Evolutionary conservation across 2,113 vertebrate species (phyloP), one percentile per base, ranked within the genome.

Genomic region (Corythoichthys haematopterus): DNA sequence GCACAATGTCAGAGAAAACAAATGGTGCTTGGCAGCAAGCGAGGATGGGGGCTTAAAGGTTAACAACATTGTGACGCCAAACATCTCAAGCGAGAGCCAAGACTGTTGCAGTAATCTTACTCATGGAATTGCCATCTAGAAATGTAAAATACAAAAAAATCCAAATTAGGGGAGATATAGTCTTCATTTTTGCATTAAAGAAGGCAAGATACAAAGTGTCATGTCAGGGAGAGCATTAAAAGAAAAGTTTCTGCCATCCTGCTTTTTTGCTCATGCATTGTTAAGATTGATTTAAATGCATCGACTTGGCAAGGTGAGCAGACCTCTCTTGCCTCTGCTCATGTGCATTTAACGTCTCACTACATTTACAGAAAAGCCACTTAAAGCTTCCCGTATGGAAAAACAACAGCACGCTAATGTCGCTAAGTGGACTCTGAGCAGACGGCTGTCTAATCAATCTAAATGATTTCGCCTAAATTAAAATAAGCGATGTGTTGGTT

Each of bases 21-120:
- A 35, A 45, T 12, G 36, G 75, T 72, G 68, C 59, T 60, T 76
- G 75, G 61, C 47, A 20, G 1, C 1, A 33, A 55, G 38, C 15
- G 20, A 20, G 67, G 64, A n/a, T 48, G 47, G 61, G 6, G 63
- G 77, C 66, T 37, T 61, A 82, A 84, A 84, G 78, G 84, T 84
- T 79, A 65, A 83, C 84, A 81, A 68, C 48, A 63, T 64, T 50
- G 38, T 20, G 35, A 76, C 64, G 70, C 65, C 74, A 76, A 77
- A 80, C 60, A 65, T 84, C 67, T 77, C 75, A 56, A 46, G 75
- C 73, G 51, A 12, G 37, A 66, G 76, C 74, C 77, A 72, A 72
- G 51, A 46, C 46, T 47, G 37, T 6, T 37, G 61, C 43, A 82
- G 75, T 78, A 70, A 78, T 74, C 56, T 13, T 70, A 70, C 56